These are phyloP conservation scores for Laticauda colubrina DNA, from an alignment of 2,113 vertebrate genomes.

Conservation along the genomic window DNA sequence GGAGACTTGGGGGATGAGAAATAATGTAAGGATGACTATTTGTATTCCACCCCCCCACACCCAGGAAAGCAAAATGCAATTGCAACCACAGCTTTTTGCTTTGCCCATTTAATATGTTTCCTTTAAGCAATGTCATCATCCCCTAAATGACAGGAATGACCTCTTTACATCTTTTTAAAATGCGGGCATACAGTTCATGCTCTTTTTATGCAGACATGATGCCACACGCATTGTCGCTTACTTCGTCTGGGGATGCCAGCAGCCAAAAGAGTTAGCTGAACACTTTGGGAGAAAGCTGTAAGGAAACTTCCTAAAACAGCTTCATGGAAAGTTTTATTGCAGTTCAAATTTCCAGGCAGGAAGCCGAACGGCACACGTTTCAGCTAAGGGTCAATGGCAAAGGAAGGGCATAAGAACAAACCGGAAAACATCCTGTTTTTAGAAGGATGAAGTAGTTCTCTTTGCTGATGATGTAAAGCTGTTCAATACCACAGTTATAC, in stretches of 20 bases:
- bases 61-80: neutral
- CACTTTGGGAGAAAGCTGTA: neutral
- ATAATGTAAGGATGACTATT: fast-evolving
- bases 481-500: too few species aligned
- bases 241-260: neutral
- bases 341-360: neutral
- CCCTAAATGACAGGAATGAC: neutral
- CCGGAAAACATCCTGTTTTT: neutral
- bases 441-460: neutral
- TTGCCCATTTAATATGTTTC: neutral
- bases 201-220: neutral
- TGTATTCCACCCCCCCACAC: neutral
- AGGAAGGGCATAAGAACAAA: neutral
- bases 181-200: neutral
- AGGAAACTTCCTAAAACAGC: neutral
- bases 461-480: too few species aligned
- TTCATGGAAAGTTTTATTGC: neutral
- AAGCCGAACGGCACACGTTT: neutral
- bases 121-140: neutral
- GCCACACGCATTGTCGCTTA: neutral
- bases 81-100: too few species aligned
- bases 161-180: neutral
- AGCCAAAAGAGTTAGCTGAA: neutral
- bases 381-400: neutral
- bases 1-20: neutral